Conservation (phyloP, 2,888 invertebrate genomes). For the Drosophila eohydei region DNA sequence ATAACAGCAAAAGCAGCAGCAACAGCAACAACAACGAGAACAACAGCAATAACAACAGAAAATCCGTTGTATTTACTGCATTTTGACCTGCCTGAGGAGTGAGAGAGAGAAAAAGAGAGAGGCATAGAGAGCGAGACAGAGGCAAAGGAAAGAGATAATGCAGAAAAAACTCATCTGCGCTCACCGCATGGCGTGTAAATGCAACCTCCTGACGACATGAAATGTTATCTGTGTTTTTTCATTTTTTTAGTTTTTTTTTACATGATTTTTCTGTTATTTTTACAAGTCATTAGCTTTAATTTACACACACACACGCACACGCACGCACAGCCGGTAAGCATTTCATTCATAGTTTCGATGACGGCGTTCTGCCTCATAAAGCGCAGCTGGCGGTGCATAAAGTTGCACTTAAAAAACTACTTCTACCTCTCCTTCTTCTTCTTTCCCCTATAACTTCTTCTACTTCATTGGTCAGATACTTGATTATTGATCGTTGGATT, state of each 20-base stretch:
- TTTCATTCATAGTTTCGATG: constrained; percentile 67
- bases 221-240: constrained; percentile 36
- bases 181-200: constrained; percentile 44
- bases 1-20: constrained; percentile 34
- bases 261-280: constrained; percentile 61
- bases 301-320: constrained; percentile 56
- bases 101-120: background rate
- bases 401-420: constrained; percentile 8
- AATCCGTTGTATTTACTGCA: constrained; percentile 71
- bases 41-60: constrained; percentile 39
- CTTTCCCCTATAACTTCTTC: background rate
- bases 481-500: constrained; percentile 46
- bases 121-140: background rate
- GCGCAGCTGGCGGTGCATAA: constrained; percentile 42
- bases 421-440: background rate
- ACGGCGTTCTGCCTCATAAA: constrained; percentile 61
- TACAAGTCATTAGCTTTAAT: constrained; percentile 81
- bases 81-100: constrained; percentile 61
- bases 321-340: constrained; percentile 7
- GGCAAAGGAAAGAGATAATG: constrained; percentile 9
- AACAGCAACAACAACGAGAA: constrained; percentile 15
- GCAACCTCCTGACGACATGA: constrained; percentile 38
- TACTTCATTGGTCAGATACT: constrained; percentile 21
- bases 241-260: constrained; percentile 11
- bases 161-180: constrained; percentile 46